Conservation (phyloP, 37 sponge, comb jelly and placozoan genomes). For the Theonella swinhoei region DNA sequence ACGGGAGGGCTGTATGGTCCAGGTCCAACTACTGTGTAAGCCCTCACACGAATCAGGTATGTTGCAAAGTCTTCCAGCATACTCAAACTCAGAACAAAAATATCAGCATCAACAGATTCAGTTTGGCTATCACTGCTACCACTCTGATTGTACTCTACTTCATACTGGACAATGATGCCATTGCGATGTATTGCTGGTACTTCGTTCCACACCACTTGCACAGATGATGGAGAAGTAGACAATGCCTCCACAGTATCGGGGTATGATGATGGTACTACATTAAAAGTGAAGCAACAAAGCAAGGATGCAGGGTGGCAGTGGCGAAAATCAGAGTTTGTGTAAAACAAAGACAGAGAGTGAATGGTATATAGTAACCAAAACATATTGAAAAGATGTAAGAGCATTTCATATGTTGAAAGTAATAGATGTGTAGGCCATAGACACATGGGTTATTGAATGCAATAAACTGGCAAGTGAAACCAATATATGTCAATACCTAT, state of each 20-base stretch:
- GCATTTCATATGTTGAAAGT: no score
- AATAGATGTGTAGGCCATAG: no score
- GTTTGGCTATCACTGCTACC: background rate
- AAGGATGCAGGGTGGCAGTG: no score
- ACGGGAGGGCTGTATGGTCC: constrained; percentile 40
- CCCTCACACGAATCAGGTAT: constrained; percentile 47
- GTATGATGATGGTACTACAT: background rate
- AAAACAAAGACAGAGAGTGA: no score
- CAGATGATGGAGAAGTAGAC: background rate
- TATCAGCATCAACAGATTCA: background rate
- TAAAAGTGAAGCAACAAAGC: no score
- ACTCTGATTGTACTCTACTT: background rate
- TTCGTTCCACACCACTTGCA: background rate
- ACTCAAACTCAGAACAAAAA: background rate
- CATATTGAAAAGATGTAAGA: no score
- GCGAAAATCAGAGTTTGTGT: no score
- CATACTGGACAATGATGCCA: background rate
- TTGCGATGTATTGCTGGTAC: background rate
- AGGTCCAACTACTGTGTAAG: constrained; percentile 23
- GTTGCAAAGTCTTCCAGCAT: constrained; percentile 1
- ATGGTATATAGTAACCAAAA: no score
- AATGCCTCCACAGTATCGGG: constrained; percentile 29
- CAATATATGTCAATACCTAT: no score
- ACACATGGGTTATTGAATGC: no score
- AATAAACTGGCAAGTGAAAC: no score